These are phyloP conservation scores for Trinorchestia longiramus DNA, from an alignment of 1,140 invertebrate genomes.

Conservation along the genomic window DNA sequence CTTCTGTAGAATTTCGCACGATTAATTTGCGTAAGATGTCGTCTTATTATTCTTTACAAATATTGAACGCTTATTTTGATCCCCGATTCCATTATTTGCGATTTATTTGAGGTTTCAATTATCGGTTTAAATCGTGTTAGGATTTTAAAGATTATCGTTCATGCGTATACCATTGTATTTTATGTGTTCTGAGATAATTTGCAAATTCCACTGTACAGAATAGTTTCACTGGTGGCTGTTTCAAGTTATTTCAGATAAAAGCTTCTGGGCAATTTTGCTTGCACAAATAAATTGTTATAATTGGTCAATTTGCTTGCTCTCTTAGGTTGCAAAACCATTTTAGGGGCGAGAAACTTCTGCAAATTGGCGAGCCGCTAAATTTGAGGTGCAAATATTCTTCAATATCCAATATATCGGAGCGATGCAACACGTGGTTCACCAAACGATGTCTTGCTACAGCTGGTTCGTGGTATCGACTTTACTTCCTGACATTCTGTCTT, in stretches of 20 bases:
- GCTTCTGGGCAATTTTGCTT: not conserved
- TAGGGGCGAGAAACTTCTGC: not conserved
- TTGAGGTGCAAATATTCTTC: not conserved
- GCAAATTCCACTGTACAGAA: not conserved
- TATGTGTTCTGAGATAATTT: not conserved
- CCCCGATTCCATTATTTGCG: not conserved
- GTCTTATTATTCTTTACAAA: not conserved
- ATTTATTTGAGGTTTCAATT: not conserved
- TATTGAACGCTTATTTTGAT: not conserved
- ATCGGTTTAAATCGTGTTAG: not conserved
- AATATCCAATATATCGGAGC: constrained; percentile 8
- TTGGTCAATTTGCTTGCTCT: not conserved
- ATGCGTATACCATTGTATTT: not conserved
- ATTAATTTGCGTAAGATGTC: too few relatives aligned
- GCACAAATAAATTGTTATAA: not conserved
- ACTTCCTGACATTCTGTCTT: not conserved
- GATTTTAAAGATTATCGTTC: too few relatives aligned
- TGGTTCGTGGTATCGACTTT: not conserved
- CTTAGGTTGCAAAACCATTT: not conserved
- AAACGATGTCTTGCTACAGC: not conserved
- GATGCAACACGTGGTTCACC: not conserved
- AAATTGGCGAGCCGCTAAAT: not conserved
- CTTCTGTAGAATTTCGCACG: too few relatives aligned
- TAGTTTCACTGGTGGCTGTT: too few relatives aligned
- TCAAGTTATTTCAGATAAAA: not conserved